Percentiles rank a stretch among this genome's conserved stretches.
phyloP scores from a whole-genome alignment of 2,797 vertebrate species.

The Crenuchus spilurus region DNA sequence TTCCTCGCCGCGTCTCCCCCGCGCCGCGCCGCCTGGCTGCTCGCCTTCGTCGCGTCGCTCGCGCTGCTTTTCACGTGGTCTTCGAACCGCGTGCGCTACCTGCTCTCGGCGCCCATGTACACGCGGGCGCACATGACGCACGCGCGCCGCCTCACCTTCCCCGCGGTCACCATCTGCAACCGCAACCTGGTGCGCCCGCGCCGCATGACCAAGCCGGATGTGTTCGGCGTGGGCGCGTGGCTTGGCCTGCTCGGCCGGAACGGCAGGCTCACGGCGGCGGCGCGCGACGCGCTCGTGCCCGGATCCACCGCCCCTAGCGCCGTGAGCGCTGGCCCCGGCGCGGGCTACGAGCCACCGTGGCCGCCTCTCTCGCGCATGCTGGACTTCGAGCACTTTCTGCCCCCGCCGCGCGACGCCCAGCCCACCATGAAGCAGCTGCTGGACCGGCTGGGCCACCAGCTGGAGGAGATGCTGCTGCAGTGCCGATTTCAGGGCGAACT shows the following conservation, averaged over 20 bases:
- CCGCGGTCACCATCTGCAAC: constrained; percentile 85
- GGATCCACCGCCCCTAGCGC: constrained; percentile 47
- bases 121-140: constrained; percentile 83
- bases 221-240: constrained; percentile 83
- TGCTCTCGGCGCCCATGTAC: constrained; percentile 82
- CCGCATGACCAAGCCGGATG: constrained; percentile 83
- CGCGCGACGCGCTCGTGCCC: constrained; percentile 71
- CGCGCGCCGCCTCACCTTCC: constrained; percentile 81
- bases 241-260: constrained; percentile 80
- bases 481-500: constrained; percentile 82
- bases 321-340: constrained; percentile 15
- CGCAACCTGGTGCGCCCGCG: constrained; percentile 80
- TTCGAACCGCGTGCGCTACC: constrained; percentile 80
- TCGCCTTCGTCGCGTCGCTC: constrained; percentile 76
- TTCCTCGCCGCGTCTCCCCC: constrained; percentile 78
- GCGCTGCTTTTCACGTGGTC: constrained; percentile 83
- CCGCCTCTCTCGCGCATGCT: constrained; percentile 77
- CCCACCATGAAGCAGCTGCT: constrained; percentile 78
- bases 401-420: constrained; percentile 79
- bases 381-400: constrained; percentile 85
- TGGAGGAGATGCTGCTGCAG: constrained; percentile 84
- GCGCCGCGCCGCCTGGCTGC: constrained; percentile 78
- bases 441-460: constrained; percentile 83
- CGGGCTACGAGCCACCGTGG: constrained; percentile 72
- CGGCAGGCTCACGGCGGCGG: constrained; percentile 74